These are phyloP conservation scores for Trissolcus japonicus DNA, from an alignment of 2,888 invertebrate genomes.

Conservation along the genomic window DNA sequence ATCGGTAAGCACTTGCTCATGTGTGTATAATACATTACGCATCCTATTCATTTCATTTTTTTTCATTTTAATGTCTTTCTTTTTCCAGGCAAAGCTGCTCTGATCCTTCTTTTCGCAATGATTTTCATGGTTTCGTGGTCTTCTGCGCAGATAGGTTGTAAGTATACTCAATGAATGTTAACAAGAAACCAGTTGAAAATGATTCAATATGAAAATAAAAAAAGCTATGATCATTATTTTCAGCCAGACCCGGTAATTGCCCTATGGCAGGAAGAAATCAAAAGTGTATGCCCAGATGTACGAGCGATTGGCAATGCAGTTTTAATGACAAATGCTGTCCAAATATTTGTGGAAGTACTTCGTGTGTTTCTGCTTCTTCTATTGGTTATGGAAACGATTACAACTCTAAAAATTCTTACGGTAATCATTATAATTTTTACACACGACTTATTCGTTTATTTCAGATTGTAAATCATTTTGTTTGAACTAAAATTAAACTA, in stretches of 20 bases:
- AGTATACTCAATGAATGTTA: background rate
- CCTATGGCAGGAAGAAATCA: constrained; percentile 82
- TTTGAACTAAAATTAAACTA: background rate
- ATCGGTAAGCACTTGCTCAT: background rate
- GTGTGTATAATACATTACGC: background rate
- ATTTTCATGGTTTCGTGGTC: background rate
- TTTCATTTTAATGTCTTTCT: background rate
- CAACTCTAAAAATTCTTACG: constrained; percentile 70
- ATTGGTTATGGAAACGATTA: constrained; percentile 65
- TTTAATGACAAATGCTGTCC: constrained; percentile 83
- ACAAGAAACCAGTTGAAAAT: too few species aligned
- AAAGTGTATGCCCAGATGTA: constrained; percentile 83
- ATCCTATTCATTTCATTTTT: too few species aligned
- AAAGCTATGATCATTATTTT: constrained; percentile 6
- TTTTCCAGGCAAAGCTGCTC: background rate
- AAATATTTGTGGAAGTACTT: constrained; percentile 83
- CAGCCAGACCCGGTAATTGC: constrained; percentile 77
- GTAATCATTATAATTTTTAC: constrained; percentile 5
- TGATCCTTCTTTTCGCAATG: background rate
- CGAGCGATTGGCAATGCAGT: constrained; percentile 82
- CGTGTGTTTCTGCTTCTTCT: constrained; percentile 79
- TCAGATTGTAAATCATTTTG: constrained; percentile 1
- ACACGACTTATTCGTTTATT: background rate
- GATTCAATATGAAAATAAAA: background rate
- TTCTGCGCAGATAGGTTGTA: background rate